Conservation (phyloP, 2,113 vertebrate species). For the Apteryx owenii region DNA sequence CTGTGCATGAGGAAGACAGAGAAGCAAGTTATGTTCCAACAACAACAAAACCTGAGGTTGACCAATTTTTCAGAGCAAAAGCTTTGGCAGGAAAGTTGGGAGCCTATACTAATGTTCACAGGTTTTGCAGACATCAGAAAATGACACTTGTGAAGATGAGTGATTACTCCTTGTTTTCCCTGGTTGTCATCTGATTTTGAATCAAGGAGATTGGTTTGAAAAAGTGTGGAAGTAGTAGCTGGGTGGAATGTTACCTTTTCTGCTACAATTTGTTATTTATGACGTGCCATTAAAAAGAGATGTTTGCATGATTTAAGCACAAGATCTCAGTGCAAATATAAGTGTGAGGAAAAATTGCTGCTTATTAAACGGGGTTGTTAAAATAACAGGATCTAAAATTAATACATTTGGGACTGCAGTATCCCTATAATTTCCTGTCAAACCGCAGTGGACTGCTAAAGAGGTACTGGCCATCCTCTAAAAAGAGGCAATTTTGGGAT, state of each 20-base stretch:
- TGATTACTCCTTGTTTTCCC: not conserved
- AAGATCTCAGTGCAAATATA: not conserved
- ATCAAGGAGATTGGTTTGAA: not conserved
- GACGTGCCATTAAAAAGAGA: not conserved
- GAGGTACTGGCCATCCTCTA: not conserved
- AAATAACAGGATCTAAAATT: not conserved
- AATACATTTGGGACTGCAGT: not conserved
- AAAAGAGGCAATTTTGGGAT: not conserved
- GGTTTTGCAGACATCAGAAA: not conserved
- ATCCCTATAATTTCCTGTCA: not conserved
- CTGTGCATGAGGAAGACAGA: not conserved
- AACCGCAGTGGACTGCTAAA: not conserved
- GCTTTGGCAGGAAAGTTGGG: not conserved
- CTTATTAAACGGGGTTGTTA: not conserved
- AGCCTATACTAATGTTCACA: not conserved
- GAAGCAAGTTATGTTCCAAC: not conserved
- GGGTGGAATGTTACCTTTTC: not conserved
- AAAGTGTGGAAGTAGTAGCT: not conserved
- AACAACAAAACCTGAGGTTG: not conserved
- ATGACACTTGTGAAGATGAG: rapidly evolving
- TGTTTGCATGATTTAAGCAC: not conserved
- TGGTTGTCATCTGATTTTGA: not conserved
- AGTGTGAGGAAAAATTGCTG: not conserved
- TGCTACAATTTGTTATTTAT: not conserved
- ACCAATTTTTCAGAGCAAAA: not conserved